A percentile compares a stretch with the other conserved stretches of the same genome.
phyloP scores from a whole-genome alignment of 2,888 invertebrate species.

The Cerceris ruficornis region DNA sequence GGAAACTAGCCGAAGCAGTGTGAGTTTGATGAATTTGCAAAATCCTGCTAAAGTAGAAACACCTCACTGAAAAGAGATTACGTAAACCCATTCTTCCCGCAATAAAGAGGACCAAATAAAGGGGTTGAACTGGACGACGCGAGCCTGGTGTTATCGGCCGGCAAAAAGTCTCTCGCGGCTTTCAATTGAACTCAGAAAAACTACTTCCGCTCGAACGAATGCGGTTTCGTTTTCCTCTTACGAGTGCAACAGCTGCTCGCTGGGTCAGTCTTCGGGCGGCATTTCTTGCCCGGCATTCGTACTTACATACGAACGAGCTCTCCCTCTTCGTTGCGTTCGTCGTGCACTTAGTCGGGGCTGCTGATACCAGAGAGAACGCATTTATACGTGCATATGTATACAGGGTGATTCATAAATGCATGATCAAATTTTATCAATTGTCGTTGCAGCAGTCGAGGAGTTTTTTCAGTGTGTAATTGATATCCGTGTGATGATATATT shows the following conservation, averaged over 20 bases:
- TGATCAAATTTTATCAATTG: neutral
- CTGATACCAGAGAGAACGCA: slow-evolving; percentile 11
- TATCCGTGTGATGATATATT: no score
- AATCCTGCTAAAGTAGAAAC: no score
- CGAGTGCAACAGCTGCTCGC: slow-evolving; percentile 39
- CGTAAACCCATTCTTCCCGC: neutral
- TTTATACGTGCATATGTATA: slow-evolving; percentile 8
- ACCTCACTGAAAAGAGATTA: no score
- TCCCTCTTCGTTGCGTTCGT: slow-evolving; percentile 27
- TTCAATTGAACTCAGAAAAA: slow-evolving; percentile 35
- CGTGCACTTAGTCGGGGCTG: slow-evolving; percentile 33
- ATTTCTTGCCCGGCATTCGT: slow-evolving; percentile 40
- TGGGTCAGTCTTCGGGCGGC: slow-evolving; percentile 31
- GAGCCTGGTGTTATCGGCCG: slow-evolving; percentile 8
- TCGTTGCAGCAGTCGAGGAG: no score
- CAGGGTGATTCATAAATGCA: neutral
- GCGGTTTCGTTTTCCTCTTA: slow-evolving; percentile 30
- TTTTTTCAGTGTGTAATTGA: no score
- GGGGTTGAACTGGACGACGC: neutral
- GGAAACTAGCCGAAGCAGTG: no score
- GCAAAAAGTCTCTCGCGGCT: slow-evolving; percentile 24
- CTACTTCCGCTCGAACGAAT: slow-evolving; percentile 22
- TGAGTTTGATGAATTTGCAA: no score
- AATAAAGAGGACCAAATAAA: neutral
- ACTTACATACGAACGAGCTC: slow-evolving; percentile 5